A percentile compares a stretch with the other conserved stretches of the same genome.
Conservation (phyloP, 2,113 vertebrate species). For the Paraplagusia blochii region DNA sequence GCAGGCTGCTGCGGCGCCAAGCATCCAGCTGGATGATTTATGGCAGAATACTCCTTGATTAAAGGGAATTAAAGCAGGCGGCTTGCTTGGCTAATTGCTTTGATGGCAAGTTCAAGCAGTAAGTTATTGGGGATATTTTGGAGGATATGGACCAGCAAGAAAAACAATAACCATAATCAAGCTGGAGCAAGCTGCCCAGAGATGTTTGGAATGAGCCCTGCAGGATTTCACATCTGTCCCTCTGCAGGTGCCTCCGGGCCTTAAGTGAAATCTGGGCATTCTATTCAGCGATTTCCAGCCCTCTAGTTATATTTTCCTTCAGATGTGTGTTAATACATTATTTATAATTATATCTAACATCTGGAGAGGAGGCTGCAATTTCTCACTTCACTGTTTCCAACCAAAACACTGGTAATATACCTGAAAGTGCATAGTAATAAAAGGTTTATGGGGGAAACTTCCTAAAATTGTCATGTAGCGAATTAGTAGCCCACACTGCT, state of each 20-base stretch:
- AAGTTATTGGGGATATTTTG: constrained; percentile 54
- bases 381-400: no score
- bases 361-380: no score
- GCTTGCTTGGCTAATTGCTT: constrained; percentile 69
- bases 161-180: constrained; percentile 56
- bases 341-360: no score
- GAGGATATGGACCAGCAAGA: constrained; percentile 51
- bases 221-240: constrained; percentile 6
- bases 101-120: constrained; percentile 73
- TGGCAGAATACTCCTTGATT: constrained; percentile 71
- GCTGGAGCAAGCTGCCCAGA: constrained; percentile 26
- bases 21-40: constrained; percentile 70
- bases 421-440: no score
- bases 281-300: background rate
- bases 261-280: background rate
- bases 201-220: constrained; percentile 25
- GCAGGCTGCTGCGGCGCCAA: constrained; percentile 49
- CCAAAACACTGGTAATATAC: no score
- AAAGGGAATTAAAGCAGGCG: constrained; percentile 71
- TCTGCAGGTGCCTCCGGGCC: background rate
- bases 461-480: no score
- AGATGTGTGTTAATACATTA: background rate
- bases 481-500: no score
- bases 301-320: background rate
- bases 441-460: no score